Percentiles rank a stretch among this genome's conserved stretches.
Conservation (phyloP, 1,140 invertebrate species). For the Brachionus angularis region DNA sequence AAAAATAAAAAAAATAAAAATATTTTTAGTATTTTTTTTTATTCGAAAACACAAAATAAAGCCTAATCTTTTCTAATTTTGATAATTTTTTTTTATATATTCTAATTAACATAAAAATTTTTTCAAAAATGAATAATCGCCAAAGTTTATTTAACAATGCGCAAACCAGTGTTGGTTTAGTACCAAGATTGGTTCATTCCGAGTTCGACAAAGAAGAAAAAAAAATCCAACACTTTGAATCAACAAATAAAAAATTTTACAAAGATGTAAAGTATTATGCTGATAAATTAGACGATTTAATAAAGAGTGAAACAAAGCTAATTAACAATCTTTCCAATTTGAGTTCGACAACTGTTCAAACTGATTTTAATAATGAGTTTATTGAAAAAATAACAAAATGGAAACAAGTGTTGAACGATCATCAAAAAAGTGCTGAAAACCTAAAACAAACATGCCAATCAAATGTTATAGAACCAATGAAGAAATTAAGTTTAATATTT, state of each 20-base stretch:
- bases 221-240: conserved; percentile 38
- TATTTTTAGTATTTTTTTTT: too few species aligned
- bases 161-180: too few species aligned
- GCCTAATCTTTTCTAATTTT: too few species aligned
- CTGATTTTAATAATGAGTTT: conserved; percentile 7
- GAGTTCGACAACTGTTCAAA: not conserved
- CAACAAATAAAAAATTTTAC: conserved; percentile 38
- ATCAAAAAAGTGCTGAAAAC: not conserved
- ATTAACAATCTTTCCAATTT: conserved; percentile 19
- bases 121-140: too few species aligned
- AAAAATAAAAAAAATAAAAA: too few species aligned
- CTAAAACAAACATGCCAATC: conserved; percentile 12
- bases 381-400: not conserved
- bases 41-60: too few species aligned
- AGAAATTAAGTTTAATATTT: conserved; percentile 23
- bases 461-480: conserved; percentile 20
- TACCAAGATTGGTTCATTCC: too few species aligned
- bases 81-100: too few species aligned
- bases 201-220: conserved; percentile 43
- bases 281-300: conserved; percentile 39
- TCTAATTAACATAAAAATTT: too few species aligned
- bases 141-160: too few species aligned
- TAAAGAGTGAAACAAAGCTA: conserved; percentile 2
- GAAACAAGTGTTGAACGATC: not conserved
- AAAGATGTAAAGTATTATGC: conserved; percentile 24